Evolutionary conservation across 2,113 vertebrate genomes (phyloP).

Genomic region (Sander vitreus): DNA sequence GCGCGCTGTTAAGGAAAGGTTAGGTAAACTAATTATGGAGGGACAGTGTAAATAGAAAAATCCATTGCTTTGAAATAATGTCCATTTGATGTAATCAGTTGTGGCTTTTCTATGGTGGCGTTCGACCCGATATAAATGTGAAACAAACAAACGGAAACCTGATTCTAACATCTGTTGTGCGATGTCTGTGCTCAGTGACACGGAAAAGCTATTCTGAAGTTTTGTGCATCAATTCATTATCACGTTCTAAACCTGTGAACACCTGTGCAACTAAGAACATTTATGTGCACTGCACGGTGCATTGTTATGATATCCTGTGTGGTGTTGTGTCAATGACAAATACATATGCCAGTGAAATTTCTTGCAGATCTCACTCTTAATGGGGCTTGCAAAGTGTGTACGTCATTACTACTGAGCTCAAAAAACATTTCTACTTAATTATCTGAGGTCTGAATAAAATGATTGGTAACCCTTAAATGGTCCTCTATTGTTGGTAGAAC

Average conservation of each 20-base stretch:
- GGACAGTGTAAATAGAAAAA: constrained; percentile 71
- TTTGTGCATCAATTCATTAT: constrained; percentile 69
- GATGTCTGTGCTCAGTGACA: constrained; percentile 29
- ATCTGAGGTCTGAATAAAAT: neutral
- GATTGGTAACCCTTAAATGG: neutral
- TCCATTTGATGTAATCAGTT: constrained; percentile 64
- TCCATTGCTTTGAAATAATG: constrained; percentile 71
- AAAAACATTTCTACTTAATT: constrained; percentile 7
- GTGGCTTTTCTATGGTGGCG: constrained; percentile 35
- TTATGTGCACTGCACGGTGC: constrained; percentile 16
- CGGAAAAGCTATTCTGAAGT: constrained; percentile 55
- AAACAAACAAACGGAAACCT: constrained; percentile 13
- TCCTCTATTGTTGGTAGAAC: neutral
- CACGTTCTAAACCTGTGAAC: constrained; percentile 69
- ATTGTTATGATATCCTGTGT: constrained; percentile 62
- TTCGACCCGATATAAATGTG: constrained; percentile 13
- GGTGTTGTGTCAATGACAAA: constrained; percentile 44
- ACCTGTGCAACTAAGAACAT: constrained; percentile 68
- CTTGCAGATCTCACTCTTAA: constrained; percentile 36
- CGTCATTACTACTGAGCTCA: constrained; percentile 25
- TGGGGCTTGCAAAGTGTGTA: constrained; percentile 1
- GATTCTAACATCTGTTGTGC: neutral
- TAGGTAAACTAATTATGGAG: constrained; percentile 73
- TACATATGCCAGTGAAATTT: constrained; percentile 27
- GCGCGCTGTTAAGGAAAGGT: constrained; percentile 68